Conservation (phyloP, 2,888 invertebrate genomes). For the Onthophagus sagittarius region DNA sequence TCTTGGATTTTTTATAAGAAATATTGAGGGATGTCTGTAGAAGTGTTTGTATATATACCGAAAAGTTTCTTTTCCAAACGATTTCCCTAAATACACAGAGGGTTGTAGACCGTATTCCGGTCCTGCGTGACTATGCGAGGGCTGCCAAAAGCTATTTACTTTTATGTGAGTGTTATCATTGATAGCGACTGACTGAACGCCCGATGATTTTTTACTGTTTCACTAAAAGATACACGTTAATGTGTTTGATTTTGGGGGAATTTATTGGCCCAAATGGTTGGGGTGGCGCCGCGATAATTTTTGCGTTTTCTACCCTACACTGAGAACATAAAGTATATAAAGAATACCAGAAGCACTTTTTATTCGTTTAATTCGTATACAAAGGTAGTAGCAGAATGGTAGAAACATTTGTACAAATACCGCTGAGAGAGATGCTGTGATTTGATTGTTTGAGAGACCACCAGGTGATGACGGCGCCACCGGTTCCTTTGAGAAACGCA, state of each 20-base stretch:
- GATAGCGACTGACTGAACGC: conserved; percentile 43
- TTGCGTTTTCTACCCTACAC: background rate
- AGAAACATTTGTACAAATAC: conserved; percentile 17
- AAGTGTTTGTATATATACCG: conserved; percentile 27
- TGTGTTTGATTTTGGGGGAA: conserved; percentile 31
- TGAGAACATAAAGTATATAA: background rate
- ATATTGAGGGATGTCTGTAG: conserved; percentile 13
- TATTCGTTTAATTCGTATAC: background rate
- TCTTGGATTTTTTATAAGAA: too few species aligned
- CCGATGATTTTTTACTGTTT: conserved; percentile 34
- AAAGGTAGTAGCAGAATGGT: conserved; percentile 22
- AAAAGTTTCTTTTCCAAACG: conserved; percentile 20
- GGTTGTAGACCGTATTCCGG: conserved; percentile 28
- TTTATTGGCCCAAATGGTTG: conserved; percentile 22
- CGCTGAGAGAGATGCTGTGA: background rate
- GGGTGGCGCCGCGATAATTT: conserved; percentile 5
- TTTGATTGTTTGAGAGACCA: conserved; percentile 21
- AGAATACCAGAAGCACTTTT: background rate
- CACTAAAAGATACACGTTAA: conserved; percentile 31
- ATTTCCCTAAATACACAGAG: background rate
- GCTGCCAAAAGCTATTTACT: conserved; percentile 46
- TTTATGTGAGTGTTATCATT: conserved; percentile 51
- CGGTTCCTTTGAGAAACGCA: conserved; percentile 18
- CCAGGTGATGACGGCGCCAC: conserved; percentile 23
- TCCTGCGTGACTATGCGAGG: background rate